Conservation (phyloP, 2,888 invertebrate genomes). For the Drosophila prolongata region DNA sequence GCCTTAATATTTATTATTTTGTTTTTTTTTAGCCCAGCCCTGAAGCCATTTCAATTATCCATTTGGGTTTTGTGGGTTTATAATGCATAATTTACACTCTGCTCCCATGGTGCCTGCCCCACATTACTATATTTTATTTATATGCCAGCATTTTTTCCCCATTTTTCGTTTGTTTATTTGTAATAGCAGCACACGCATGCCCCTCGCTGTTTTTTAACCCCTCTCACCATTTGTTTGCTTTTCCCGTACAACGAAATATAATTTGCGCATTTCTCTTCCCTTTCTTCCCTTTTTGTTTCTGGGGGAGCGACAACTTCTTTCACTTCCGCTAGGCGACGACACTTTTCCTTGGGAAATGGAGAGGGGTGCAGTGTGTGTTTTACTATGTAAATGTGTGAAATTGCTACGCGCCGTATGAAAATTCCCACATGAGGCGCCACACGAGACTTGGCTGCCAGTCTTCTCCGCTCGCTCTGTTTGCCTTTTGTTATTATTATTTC, state of each 20-base stretch:
- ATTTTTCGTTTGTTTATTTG: conserved; percentile 57
- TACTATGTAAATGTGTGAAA: conserved; percentile 79
- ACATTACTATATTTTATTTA: conserved; percentile 51
- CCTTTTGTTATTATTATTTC: conserved; percentile 75
- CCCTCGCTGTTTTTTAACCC: neutral
- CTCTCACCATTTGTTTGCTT: conserved; percentile 47
- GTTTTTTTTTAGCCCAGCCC: neutral
- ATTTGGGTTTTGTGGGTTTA: conserved; percentile 29
- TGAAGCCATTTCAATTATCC: conserved; percentile 36
- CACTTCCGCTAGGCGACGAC: conserved; percentile 74
- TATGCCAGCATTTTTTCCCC: conserved; percentile 31
- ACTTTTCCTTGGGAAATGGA: conserved; percentile 54
- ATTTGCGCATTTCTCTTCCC: conserved; percentile 65
- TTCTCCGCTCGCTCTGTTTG: conserved; percentile 52
- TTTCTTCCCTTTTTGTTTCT: conserved; percentile 26
- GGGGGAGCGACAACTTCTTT: conserved; percentile 69
- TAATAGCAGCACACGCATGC: conserved; percentile 43
- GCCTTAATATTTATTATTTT: conserved; percentile 18
- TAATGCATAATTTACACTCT: conserved; percentile 41
- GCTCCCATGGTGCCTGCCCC: conserved; percentile 41
- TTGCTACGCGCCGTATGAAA: conserved; percentile 76
- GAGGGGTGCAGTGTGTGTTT: conserved; percentile 56
- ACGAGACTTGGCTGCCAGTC: conserved; percentile 27
- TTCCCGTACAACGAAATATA: conserved; percentile 74
- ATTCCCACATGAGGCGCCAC: conserved; percentile 66